Evolutionary conservation across 2,113 vertebrate species (phyloP).

Genomic region (Epinephelus lanceolatus): DNA sequence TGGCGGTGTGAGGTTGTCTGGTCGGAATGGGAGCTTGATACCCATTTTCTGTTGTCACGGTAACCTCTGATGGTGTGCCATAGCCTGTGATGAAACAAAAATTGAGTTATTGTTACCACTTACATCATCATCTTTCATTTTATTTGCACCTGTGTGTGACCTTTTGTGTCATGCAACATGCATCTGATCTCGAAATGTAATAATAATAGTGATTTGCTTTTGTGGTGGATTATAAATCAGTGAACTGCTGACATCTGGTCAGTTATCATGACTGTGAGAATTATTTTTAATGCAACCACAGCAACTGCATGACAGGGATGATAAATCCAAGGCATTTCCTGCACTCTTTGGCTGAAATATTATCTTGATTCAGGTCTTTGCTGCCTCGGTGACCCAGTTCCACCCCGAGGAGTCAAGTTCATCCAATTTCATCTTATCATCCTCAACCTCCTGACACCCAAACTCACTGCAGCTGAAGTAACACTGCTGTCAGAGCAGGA

Average conservation of each 20-base stretch:
- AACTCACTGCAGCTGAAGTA: background rate
- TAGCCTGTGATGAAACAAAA: constrained; percentile 58
- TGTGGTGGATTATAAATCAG: background rate
- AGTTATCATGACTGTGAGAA: background rate
- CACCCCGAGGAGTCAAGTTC: background rate
- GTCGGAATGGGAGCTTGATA: constrained; percentile 39
- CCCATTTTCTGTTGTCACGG: constrained; percentile 65
- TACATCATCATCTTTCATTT: constrained; percentile 4
- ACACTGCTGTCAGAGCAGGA: background rate
- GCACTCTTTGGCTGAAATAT: background rate
- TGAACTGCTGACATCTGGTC: background rate
- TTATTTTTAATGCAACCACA: background rate
- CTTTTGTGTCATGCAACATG: background rate
- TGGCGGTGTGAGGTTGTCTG: constrained; percentile 58
- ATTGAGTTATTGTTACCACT: constrained; percentile 17
- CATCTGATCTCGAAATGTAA: background rate
- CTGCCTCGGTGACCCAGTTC: constrained; percentile 2
- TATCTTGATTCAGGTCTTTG: background rate
- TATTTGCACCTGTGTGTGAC: background rate
- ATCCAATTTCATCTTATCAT: constrained; percentile 28
- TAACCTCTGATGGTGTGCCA: constrained; percentile 36
- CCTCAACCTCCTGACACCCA: constrained; percentile 11
- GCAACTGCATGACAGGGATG: background rate
- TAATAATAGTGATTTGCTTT: background rate
- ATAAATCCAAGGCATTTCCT: background rate